Evolutionary conservation across 1,140 invertebrate species (phyloP).

Genomic region (Aphaenogaster rudis): DNA sequence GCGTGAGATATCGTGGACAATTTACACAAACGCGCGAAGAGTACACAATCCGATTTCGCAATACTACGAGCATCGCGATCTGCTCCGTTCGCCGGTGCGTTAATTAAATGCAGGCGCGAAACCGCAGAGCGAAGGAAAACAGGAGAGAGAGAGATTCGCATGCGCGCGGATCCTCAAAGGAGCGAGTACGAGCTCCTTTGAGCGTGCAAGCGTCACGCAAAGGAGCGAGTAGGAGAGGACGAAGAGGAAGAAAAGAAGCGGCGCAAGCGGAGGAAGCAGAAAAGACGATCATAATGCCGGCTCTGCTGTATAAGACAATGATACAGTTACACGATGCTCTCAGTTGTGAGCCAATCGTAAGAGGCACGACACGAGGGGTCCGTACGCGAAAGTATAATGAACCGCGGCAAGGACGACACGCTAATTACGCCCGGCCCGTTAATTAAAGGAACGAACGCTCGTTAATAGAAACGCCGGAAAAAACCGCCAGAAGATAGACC

Average conservation of each 20-base stretch:
- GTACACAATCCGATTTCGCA: constrained; percentile 39
- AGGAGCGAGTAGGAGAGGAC: constrained; percentile 38
- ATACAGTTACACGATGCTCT: constrained; percentile 80
- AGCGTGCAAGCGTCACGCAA: constrained; percentile 57
- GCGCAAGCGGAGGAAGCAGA: constrained; percentile 49
- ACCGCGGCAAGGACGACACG: constrained; percentile 47
- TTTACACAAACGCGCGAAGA: background rate
- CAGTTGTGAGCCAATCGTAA: constrained; percentile 79
- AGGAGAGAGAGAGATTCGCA: constrained; percentile 47
- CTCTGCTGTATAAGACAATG: constrained; percentile 82
- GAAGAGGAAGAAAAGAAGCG: constrained; percentile 37
- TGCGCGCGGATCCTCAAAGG: constrained; percentile 47
- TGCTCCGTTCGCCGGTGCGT: constrained; percentile 38
- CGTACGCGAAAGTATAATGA: constrained; percentile 70
- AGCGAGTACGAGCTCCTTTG: constrained; percentile 62
- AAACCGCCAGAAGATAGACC: constrained; percentile 4
- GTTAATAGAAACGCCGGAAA: constrained; percentile 30
- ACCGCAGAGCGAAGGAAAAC: background rate
- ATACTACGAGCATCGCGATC: background rate
- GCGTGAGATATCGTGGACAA: constrained; percentile 9
- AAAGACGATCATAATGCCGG: constrained; percentile 59
- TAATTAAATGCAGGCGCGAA: constrained; percentile 55
- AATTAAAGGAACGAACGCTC: constrained; percentile 44
- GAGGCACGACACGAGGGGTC: constrained; percentile 65
- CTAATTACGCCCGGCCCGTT: constrained; percentile 37